Evolutionary conservation across 2,797 vertebrate species (phyloP).

Genomic region (Lerista edwardsae): DNA sequence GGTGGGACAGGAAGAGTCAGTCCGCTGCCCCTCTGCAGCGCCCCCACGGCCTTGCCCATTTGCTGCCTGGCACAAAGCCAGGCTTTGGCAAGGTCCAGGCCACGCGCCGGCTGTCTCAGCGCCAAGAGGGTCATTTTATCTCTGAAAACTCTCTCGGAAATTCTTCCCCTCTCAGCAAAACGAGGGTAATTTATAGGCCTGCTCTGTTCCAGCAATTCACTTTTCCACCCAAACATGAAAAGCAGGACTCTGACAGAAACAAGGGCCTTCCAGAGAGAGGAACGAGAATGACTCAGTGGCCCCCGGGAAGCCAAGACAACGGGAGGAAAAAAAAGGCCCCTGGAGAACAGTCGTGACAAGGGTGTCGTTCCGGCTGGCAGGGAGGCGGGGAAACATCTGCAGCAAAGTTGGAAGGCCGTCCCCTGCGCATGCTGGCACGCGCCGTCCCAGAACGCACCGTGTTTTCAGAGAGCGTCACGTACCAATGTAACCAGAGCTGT

Average conservation of each 20-base stretch:
- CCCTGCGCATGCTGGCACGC: no score
- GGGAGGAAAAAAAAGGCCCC: background rate
- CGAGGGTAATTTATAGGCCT: background rate
- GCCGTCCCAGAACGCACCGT: no score
- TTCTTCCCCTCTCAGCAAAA: background rate
- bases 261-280: background rate
- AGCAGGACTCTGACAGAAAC: background rate
- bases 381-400: background rate
- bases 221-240: background rate
- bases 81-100: background rate
- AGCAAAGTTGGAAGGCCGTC: background rate
- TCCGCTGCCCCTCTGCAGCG: no score
- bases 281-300: conserved; percentile 27
- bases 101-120: background rate
- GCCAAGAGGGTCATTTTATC: background rate
- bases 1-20: conserved; percentile 3
- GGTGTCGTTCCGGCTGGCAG: background rate
- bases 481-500: no score
- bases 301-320: background rate
- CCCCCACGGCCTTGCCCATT: background rate
- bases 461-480: no score
- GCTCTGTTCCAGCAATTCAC: background rate
- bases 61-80: background rate
- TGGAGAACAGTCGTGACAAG: background rate
- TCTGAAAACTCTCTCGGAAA: background rate